phyloP scores from a whole-genome alignment of 1,140 invertebrate species.

The Papilio polyxenes region DNA sequence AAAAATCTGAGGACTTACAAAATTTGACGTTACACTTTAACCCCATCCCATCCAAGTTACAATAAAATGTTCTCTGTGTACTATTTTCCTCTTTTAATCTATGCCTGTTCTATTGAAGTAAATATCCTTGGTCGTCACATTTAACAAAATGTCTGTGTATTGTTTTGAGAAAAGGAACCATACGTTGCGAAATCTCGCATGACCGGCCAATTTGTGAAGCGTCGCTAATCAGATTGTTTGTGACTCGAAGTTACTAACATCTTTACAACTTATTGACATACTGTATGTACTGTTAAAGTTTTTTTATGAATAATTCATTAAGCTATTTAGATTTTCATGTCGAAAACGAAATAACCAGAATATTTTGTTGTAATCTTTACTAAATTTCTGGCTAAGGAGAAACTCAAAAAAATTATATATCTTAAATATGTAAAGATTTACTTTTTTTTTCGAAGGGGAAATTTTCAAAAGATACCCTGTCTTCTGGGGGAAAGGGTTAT shows the following conservation, averaged over 20 bases:
- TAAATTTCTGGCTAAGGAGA: neutral
- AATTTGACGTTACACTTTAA: no score
- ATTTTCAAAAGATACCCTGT: no score
- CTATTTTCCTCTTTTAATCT: no score
- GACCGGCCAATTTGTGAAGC: conserved; percentile 52
- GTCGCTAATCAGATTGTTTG: conserved; percentile 64
- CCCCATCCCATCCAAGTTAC: no score
- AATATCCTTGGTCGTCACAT: conserved; percentile 25
- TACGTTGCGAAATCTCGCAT: conserved; percentile 48
- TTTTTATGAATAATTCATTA: conserved; percentile 14
- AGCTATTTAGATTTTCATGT: neutral
- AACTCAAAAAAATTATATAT: no score
- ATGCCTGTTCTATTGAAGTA: no score
- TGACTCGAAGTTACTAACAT: conserved; percentile 40
- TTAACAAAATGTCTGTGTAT: neutral
- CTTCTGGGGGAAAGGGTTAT: no score
- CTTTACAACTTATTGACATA: conserved; percentile 38
- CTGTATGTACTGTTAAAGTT: conserved; percentile 6
- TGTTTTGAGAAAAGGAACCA: conserved; percentile 30
- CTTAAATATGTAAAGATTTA: no score
- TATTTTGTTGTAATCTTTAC: neutral
- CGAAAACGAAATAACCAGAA: neutral
- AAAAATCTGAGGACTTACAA: no score
- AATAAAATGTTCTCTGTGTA: no score
- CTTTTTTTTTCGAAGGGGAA: no score